These are phyloP conservation scores for Acrobasis consociella DNA, from an alignment of 2,888 invertebrate genomes.

Conservation along the genomic window DNA sequence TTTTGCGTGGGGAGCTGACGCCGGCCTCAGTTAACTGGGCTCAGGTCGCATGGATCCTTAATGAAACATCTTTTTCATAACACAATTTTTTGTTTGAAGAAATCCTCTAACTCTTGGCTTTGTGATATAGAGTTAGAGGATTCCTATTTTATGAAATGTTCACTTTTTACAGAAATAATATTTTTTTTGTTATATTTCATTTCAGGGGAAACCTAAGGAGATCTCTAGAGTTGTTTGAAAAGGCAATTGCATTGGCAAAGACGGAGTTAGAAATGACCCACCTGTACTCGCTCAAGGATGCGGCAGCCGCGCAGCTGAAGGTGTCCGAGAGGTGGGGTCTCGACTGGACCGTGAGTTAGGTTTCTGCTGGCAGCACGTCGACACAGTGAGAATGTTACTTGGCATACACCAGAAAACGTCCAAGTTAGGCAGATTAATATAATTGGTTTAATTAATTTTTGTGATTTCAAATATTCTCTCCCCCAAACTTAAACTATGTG, in stretches of 20 bases:
- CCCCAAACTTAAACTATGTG: too few species aligned
- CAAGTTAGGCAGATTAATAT: conserved; percentile 39
- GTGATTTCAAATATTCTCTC: not conserved
- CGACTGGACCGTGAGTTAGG: conserved; percentile 81
- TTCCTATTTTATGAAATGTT: not conserved
- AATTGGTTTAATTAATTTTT: conserved; percentile 4
- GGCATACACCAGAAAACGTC: conserved; percentile 40
- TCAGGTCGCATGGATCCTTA: not conserved
- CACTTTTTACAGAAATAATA: not conserved
- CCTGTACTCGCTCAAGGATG: conserved; percentile 93
- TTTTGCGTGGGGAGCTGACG: too few species aligned
- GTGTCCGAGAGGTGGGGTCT: conserved; percentile 90
- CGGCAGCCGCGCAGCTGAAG: conserved; percentile 93
- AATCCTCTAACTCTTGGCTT: not conserved
- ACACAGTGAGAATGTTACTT: conserved; percentile 62
- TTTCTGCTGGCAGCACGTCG: conserved; percentile 37
- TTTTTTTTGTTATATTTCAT: conserved; percentile 34
- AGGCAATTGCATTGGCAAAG: conserved; percentile 92
- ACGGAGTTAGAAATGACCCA: conserved; percentile 95
- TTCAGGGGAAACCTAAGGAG: conserved; percentile 91
- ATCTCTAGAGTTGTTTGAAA: conserved; percentile 93
- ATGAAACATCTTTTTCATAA: not conserved
- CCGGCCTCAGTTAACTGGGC: too few species aligned
- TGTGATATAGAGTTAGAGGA: too few species aligned
- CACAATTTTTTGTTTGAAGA: not conserved